These are phyloP conservation scores for Sorex maritimensis DNA, from an alignment of 2,797 vertebrate genomes.

Conservation along the genomic window DNA sequence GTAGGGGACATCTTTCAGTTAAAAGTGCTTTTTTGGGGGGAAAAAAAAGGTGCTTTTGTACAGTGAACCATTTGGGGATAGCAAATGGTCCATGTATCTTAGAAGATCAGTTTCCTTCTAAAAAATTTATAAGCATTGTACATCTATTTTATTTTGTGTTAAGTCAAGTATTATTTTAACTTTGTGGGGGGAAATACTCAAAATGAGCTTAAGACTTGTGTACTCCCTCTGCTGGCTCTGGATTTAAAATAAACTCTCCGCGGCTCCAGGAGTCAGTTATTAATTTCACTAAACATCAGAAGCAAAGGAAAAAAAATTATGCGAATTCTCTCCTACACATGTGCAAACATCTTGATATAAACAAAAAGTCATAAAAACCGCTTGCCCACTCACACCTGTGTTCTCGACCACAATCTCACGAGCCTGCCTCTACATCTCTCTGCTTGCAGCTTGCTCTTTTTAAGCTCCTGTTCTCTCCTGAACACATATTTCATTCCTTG, in stretches of 20 bases:
- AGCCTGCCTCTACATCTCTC: too few relatives aligned
- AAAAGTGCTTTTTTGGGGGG: neutral
- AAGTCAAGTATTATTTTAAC: constrained; percentile 60
- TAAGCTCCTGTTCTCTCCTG: too few relatives aligned
- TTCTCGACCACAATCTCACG: too few relatives aligned
- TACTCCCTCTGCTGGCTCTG: constrained; percentile 85
- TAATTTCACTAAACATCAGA: constrained; percentile 61
- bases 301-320: constrained; percentile 31
- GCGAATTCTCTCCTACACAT: neutral
- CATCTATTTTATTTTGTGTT: neutral
- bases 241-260: constrained; percentile 65
- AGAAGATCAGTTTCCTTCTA: constrained; percentile 30
- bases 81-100: neutral
- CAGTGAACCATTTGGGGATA: constrained; percentile 20
- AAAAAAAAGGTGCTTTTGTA: neutral
- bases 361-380: constrained; percentile 12
- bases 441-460: too few relatives aligned
- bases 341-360: constrained; percentile 18
- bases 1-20: neutral
- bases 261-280: constrained; percentile 36
- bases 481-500: too few relatives aligned
- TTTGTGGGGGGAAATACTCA: constrained; percentile 12
- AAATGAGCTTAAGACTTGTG: constrained; percentile 60
- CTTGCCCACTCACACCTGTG: too few relatives aligned
- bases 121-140: neutral